Conservation (phyloP, 2,113 vertebrate genomes). For the Anolis sagrei region DNA sequence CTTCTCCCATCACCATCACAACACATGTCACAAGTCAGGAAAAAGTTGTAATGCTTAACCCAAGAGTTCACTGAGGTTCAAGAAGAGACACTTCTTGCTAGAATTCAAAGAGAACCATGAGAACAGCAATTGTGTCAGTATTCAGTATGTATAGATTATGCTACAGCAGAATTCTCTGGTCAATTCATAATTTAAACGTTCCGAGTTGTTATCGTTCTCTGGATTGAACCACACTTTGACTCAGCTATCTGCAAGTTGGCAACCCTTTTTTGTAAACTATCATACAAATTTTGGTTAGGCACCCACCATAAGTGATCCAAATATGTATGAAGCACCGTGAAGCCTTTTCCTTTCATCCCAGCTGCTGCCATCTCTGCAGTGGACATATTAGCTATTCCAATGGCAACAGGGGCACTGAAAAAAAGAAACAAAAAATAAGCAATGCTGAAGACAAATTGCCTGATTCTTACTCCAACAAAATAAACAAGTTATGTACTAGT, state of each 20-base stretch:
- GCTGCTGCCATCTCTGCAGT: constrained; percentile 85
- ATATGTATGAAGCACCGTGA: constrained; percentile 89
- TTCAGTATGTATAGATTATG: not conserved
- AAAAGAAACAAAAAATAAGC: constrained; percentile 2
- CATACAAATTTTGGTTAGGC: not conserved
- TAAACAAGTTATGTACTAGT: not conserved
- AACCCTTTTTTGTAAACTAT: not conserved
- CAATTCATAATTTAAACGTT: not conserved
- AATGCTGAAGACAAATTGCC: constrained; percentile 1
- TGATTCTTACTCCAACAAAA: accelerated
- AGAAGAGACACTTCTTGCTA: not conserved
- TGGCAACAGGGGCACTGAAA: constrained; percentile 88
- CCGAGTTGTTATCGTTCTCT: not conserved
- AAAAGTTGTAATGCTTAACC: not conserved
- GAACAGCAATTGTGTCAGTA: not conserved
- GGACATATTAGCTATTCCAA: constrained; percentile 87
- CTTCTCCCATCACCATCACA: not conserved
- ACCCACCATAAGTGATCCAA: constrained; percentile 92
- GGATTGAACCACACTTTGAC: not conserved
- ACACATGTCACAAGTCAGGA: not conserved
- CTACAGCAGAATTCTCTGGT: not conserved
- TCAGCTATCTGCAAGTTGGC: not conserved
- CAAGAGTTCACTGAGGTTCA: not conserved
- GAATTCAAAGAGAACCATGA: not conserved
- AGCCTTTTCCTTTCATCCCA: constrained; percentile 93